Base-by-base conservation (phyloP, 2,888 invertebrate genomes). In the Priocnemis perturbator region DNA sequence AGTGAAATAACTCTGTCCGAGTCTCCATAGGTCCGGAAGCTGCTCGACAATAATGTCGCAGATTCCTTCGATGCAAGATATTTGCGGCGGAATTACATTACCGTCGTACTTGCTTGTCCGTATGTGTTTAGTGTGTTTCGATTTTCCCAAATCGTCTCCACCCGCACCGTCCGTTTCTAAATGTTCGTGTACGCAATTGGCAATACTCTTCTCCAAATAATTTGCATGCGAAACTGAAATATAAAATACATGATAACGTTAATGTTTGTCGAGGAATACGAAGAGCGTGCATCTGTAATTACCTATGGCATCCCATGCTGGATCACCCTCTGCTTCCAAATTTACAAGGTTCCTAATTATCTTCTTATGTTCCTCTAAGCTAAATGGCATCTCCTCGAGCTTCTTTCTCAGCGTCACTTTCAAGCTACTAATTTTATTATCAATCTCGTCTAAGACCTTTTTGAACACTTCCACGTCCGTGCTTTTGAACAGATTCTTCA, bases 331-430 rank as follows among this genome's bases (percentile, higher is more conserved):
- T 62, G 93, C 92, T 84, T 95, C 95, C 73, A 96, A 90, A 84
- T 93, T 94, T n/a, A 94, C 92, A 75, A 95, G 91, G 86, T 93
- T 93, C 92, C 97, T 94, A 77, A 99, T 98, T 69, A 98, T 93
- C 87, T 97, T 95, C 83, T 97, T 98, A 87, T 99, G 98, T 83
- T 98, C 97, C 78, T 98, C 98, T 26, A 98, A 93, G 76, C 95
- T 94, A 48, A 96, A 95, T 0, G 98, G 98, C 93, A 97, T 95
- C 67, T 96, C 95, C 77, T 96, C 93, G 74, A 99, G 92, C 88
- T 96, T 95, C 20, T 92, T 93, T 81, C 95, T 93, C 62, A 99
- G 89, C 85, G 95, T 94, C 64, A 94, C 93, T 83, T 96, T 93
- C 65, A 99, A 92, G 69, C 93, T 93, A 60, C 93, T 91, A 73